Base-by-base conservation (phyloP, 2,888 invertebrate genomes). In the Andricus curvator region DNA sequence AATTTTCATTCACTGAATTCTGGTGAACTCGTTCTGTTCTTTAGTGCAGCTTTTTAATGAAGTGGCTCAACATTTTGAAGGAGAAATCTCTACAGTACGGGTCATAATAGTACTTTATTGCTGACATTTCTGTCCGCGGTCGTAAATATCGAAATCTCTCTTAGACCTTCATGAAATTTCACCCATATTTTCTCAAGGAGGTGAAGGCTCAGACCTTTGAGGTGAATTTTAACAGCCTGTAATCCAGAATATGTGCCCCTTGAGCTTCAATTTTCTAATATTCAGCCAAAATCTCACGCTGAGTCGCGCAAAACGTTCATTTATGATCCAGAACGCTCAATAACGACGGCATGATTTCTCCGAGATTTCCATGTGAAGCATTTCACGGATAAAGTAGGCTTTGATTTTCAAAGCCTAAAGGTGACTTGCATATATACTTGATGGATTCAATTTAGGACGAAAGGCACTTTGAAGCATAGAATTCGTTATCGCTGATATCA, bases 31-130 rank as follows among this genome's bases (percentile, higher is more conserved):
- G 11, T 20, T 56, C 48, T 56, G 29, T 33, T 56, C 13, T 56
- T 74, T 37, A 74, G 33, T 51, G 33, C n/a, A 51, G 29, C n/a
- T 74, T 33, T 48, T 68, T 70, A 29, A 29, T 33, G 20, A 74
- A 33, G 74, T n/a, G n/a, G 33, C 5, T 33, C 33, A 74, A 33
- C 33, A 74, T 51, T 17, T 68, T n/a, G 6, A 70, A 17, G 20
- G 20, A n/a, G 25, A 29, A 51, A 56, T 17, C 22, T 74, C 48
- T 74, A 56, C 5, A n/a, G 20, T 6, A n/a, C 9, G 37, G n/a
- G 56, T 56, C n/a, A 74, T 74, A 74, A 74, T 56, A 74, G 20
- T 56, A 56, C n/a, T 37, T 56, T 74, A 56, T 33, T 74, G 74
- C n/a, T 74, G n/a, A 29, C 33, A 74, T 51, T 51, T 17, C 11